phyloP scores from a whole-genome alignment of 2,113 vertebrate species.

The Brachirus orientalis region DNA sequence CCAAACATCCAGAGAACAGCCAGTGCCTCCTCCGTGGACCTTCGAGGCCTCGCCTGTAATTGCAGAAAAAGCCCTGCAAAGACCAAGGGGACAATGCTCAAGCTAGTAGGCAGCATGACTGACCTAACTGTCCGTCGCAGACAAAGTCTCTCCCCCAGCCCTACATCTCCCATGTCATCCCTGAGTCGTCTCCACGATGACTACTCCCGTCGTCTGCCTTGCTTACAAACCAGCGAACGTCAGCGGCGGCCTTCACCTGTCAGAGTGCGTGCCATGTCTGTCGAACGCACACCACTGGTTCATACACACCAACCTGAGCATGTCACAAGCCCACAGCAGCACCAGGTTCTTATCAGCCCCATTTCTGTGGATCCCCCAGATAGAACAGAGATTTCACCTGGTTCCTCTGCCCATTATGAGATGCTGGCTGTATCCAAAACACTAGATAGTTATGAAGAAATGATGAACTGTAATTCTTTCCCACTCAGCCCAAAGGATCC shows the following conservation, averaged over 20 bases:
- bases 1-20: constrained; percentile 76
- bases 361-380: constrained; percentile 25
- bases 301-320: constrained; percentile 28
- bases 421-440: background rate
- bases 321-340: constrained; percentile 4
- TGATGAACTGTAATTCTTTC: constrained; percentile 26
- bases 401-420: constrained; percentile 24
- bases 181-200: constrained; percentile 89
- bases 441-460: constrained; percentile 6
- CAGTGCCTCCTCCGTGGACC: constrained; percentile 82
- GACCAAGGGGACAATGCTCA: constrained; percentile 85
- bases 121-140: constrained; percentile 82
- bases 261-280: constrained; percentile 47
- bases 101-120: constrained; percentile 87
- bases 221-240: constrained; percentile 75
- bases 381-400: constrained; percentile 10
- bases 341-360: constrained; percentile 27
- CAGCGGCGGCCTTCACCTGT: constrained; percentile 71
- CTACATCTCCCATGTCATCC: constrained; percentile 51
- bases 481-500: constrained; percentile 30
- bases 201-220: constrained; percentile 90
- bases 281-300: constrained; percentile 36
- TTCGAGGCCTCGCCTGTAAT: constrained; percentile 51
- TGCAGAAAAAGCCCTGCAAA: constrained; percentile 82
- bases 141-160: constrained; percentile 64